These are phyloP conservation scores for Drosophila niveifrons DNA, from an alignment of 2,888 invertebrate species.

Conservation along the genomic window DNA sequence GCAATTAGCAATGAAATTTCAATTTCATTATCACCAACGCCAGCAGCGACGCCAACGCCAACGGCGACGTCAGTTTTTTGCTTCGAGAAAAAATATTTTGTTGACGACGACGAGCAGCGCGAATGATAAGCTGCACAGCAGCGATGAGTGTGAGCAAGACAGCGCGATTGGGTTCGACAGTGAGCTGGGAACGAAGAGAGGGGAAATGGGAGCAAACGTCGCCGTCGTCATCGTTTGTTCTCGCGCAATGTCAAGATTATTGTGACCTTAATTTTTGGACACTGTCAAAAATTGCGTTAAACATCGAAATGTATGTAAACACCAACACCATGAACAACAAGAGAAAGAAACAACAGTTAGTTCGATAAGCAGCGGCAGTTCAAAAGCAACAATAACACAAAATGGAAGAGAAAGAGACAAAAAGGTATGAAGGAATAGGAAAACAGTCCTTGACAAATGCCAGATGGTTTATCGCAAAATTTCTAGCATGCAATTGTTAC, in stretches of 20 bases:
- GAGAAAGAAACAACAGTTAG: conserved; percentile 23
- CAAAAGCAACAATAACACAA: not conserved
- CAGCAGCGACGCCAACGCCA: conserved; percentile 36
- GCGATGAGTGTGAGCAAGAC: not conserved
- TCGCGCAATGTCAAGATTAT: conserved; percentile 74
- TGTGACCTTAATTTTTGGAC: conserved; percentile 73
- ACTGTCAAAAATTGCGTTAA: conserved; percentile 52
- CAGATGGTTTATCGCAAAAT: conserved; percentile 34
- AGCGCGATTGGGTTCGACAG: conserved; percentile 13
- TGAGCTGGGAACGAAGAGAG: conserved; percentile 38
- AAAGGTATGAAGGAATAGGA: not conserved
- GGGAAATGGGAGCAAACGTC: conserved; percentile 7
- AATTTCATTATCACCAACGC: conserved; percentile 76
- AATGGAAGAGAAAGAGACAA: not conserved
- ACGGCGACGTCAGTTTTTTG: conserved; percentile 28
- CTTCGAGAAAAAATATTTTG: conserved; percentile 36
- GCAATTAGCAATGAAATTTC: conserved; percentile 82
- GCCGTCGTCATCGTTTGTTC: conserved; percentile 46
- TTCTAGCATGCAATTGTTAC: conserved; percentile 24
- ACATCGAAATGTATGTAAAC: conserved; percentile 43
- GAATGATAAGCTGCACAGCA: conserved; percentile 48
- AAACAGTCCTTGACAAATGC: conserved; percentile 64
- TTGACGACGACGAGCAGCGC: conserved; percentile 36
- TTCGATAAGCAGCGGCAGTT: conserved; percentile 35
- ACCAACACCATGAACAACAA: not conserved